A percentile compares a stretch with the other conserved stretches of the same genome.
These are phyloP conservation scores for Henricia sp. DNA, from an alignment of 53 echinoderm and acorn worm genomes.

Conservation along the genomic window DNA sequence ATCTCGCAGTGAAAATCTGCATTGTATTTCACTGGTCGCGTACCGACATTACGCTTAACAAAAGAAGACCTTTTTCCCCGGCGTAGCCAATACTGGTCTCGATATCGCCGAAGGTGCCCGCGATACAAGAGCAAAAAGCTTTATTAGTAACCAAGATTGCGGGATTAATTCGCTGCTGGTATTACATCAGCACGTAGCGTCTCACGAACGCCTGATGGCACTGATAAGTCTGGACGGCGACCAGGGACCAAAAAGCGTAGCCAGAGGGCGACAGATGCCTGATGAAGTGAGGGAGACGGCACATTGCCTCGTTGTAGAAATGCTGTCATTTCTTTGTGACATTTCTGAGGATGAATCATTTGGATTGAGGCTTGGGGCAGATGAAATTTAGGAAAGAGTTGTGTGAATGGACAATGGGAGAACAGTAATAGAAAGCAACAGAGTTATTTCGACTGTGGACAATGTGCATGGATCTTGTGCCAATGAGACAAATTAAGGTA, in stretches of 20 bases:
- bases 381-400: neutral
- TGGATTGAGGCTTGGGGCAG: neutral
- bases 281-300: slow-evolving; percentile 50
- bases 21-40: too few relatives aligned
- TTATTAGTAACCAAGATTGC: slow-evolving; percentile 57
- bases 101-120: neutral
- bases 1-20: too few relatives aligned
- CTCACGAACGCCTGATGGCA: slow-evolving; percentile 45
- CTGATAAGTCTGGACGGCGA: slow-evolving; percentile 47
- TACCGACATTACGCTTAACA: too few relatives aligned
- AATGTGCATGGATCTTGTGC: neutral
- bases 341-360: slow-evolving; percentile 55
- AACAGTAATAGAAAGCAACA: slow-evolving; percentile 3
- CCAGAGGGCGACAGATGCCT: slow-evolving; percentile 47
- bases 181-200: slow-evolving; percentile 13
- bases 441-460: slow-evolving; percentile 3
- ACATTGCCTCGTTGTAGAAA: neutral
- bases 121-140: neutral
- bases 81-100: too few relatives aligned
- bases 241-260: slow-evolving; percentile 50
- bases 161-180: slow-evolving; percentile 52
- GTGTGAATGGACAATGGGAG: neutral
- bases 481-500: neutral
- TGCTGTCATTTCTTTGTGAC: slow-evolving; percentile 53
- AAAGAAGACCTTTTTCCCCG: too few relatives aligned